phyloP scores from a whole-genome alignment of 92 coral and sea anemone genomes.

The Epizoanthus rinbou region DNA sequence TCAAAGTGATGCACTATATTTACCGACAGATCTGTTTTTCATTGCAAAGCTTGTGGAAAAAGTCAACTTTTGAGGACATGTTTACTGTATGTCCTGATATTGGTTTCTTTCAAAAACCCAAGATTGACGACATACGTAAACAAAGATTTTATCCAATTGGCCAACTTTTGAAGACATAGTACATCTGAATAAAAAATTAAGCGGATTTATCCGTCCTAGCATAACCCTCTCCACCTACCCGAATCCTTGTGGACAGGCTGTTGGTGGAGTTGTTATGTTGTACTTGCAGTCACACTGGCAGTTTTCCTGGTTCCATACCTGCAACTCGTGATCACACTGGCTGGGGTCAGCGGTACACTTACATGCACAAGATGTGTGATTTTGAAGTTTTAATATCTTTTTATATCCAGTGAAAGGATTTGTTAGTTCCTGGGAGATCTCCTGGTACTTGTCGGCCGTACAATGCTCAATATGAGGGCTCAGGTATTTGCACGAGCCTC shows the following conservation, averaged over 20 bases:
- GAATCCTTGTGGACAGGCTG: slow-evolving; percentile 17
- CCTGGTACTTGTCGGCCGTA: background rate
- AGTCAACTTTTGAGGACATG: too few relatives aligned
- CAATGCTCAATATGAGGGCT: slow-evolving; percentile 28
- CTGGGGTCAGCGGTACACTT: slow-evolving; percentile 19
- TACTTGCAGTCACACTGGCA: slow-evolving; percentile 27
- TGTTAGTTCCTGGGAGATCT: background rate
- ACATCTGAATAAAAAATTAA: too few relatives aligned
- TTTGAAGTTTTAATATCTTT: background rate
- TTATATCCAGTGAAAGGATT: background rate
- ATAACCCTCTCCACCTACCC: background rate
- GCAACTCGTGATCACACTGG: slow-evolving; percentile 3
- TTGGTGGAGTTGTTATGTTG: background rate
- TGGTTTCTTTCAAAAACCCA: too few relatives aligned
- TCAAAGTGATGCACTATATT: too few relatives aligned
- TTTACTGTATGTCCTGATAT: too few relatives aligned
- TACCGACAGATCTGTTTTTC: too few relatives aligned
- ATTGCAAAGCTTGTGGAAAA: too few relatives aligned
- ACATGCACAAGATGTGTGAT: slow-evolving; percentile 23
- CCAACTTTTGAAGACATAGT: too few relatives aligned
- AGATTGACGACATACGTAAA: too few relatives aligned
- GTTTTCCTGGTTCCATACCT: slow-evolving; percentile 15
- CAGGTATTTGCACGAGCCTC: background rate
- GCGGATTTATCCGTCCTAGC: too few relatives aligned
- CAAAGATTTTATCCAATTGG: too few relatives aligned